phyloP scores from a whole-genome alignment of 2,888 invertebrate genomes.

The Synergus japonicus region DNA sequence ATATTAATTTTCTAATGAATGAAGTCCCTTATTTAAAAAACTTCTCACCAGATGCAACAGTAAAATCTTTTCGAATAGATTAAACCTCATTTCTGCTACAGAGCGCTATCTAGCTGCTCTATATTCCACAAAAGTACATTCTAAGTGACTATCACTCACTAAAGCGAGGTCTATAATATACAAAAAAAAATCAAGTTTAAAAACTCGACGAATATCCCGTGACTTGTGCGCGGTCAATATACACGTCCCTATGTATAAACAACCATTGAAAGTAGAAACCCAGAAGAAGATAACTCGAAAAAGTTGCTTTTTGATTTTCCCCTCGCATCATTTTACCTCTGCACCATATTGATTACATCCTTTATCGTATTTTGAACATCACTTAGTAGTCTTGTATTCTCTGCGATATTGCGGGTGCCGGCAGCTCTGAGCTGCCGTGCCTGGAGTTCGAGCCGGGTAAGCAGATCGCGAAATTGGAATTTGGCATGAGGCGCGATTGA shows the following conservation, averaged over 20 bases:
- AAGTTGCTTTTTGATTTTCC: conserved; percentile 51
- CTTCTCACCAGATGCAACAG: conserved; percentile 18
- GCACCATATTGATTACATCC: conserved; percentile 87
- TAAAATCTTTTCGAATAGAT: conserved; percentile 9
- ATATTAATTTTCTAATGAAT: background rate
- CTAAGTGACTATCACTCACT: background rate
- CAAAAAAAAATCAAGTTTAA: conserved; percentile 14
- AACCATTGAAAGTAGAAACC: conserved; percentile 17
- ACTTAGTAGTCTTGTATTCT: conserved; percentile 83
- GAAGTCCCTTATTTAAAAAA: background rate
- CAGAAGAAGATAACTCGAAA: conserved; percentile 27
- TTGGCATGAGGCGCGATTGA: conserved; percentile 91
- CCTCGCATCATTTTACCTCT: conserved; percentile 78
- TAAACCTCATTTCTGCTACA: background rate
- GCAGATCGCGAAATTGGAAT: conserved; percentile 90
- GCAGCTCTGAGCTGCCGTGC: conserved; percentile 84
- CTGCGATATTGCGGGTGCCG: conserved; percentile 84
- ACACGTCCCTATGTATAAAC: background rate
- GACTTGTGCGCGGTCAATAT: conserved; percentile 3
- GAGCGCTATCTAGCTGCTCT: too few species aligned
- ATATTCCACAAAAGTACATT: background rate
- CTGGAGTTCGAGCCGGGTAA: conserved; percentile 85
- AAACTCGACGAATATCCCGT: conserved; percentile 21
- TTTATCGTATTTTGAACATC: conserved; percentile 86
- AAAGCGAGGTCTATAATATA: conserved; percentile 8